phyloP scores from a whole-genome alignment of 2,113 vertebrate species.

The Rutilus rutilus region DNA sequence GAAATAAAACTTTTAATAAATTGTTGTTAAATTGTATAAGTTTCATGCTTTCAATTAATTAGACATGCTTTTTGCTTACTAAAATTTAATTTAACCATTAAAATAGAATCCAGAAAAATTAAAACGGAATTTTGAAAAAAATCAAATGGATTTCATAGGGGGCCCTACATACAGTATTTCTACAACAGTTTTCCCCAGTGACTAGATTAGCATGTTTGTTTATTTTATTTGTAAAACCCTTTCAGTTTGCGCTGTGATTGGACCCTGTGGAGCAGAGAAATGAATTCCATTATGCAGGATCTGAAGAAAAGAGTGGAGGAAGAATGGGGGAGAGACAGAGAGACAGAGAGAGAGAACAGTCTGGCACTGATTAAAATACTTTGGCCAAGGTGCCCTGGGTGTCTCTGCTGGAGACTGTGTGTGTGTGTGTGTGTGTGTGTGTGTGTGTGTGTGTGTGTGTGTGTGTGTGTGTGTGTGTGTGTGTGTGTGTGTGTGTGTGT shows the following conservation, averaged over 20 bases:
- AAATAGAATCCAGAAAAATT: too few relatives aligned
- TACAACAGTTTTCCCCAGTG: slow-evolving; percentile 15
- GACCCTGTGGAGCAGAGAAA: background rate
- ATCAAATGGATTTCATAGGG: too few relatives aligned
- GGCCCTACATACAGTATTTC: background rate
- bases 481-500: slow-evolving; percentile 19
- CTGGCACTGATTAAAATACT: slow-evolving; percentile 59
- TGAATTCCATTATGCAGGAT: slow-evolving; percentile 3
- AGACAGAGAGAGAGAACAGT: slow-evolving; percentile 9
- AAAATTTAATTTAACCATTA: too few relatives aligned
- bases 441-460: slow-evolving; percentile 22
- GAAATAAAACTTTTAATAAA: too few relatives aligned
- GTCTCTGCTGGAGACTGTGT: slow-evolving; percentile 26
- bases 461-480: slow-evolving; percentile 32
- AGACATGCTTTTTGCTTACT: too few relatives aligned
- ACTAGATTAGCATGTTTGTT: background rate
- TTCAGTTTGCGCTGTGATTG: slow-evolving; percentile 3
- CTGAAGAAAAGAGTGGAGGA: background rate
- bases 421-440: slow-evolving; percentile 9
- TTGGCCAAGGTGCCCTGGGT: slow-evolving; percentile 37
- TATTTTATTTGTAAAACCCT: slow-evolving; percentile 12
- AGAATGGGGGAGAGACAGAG: background rate
- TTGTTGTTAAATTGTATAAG: too few relatives aligned
- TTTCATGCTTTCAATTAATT: too few relatives aligned
- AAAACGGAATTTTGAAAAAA: too few relatives aligned